Base-by-base conservation (phyloP, 2,888 invertebrate species). In the Chaitophorus viminalis region DNA sequence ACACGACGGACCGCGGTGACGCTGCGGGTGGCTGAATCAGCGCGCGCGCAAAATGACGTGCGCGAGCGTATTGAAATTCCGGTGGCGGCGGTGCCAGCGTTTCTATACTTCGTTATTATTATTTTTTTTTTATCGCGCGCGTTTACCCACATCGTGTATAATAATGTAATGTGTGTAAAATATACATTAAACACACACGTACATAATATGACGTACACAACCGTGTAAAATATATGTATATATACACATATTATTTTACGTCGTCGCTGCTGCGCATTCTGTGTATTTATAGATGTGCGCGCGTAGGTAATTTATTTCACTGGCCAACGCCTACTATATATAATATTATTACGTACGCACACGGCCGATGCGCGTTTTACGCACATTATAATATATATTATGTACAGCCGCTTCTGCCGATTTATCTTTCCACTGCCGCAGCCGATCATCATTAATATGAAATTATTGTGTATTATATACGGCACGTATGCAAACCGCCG, bases 291-390 rank as follows among this genome's bases (percentile, higher is more conserved):
- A 6, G 6, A 33, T 25, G 84, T 25, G 36, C 83, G 54, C 36
- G n/a, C 68, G 46, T 46, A 11, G 17, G 52, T 72, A 86, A 86
- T 86, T 68, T 86, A 86, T 86, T 72, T 78, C 86, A 70, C 78
- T 86, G 46, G 52, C 76, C 76, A 52, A 85, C 84, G 84, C 84
- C 84, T 85, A 76, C 84, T 8, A 52, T 29, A 18, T 14, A 52
- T 76, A 5, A 74, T 36, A 33, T 18, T 70, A 31, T 54, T 29
- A 81, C 31, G 31, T n/a, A 36, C n/a, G n/a, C 36, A 74, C 6
- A 21, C 18, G 25, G 18, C 36, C 3, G 18, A 79, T 79, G n/a
- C 11, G 39, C 39, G 18, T 65, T 39, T n/a, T 9, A 39, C 65
- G 39, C 79, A 29, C 36, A 25, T 74, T 29, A 46, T 46, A n/a